Base-by-base conservation (phyloP, 2,888 invertebrate genomes). In the Rotaria macrura region DNA sequence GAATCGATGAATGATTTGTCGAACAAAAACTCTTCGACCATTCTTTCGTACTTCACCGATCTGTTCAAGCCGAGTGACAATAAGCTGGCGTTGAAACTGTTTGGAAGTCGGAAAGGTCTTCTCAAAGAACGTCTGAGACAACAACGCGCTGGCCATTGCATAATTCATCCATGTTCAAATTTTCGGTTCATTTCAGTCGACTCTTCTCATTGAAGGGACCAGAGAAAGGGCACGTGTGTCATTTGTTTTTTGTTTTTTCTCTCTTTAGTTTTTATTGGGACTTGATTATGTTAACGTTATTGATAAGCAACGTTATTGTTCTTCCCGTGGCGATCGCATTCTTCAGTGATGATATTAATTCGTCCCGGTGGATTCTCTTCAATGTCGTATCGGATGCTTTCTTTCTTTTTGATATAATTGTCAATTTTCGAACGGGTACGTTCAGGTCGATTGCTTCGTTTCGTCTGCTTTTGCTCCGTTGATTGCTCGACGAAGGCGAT, bases 341-440 rank as follows among this genome's bases (percentile, higher is more conserved):
- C 94, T 97, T 97, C 94, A 97, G 97, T 93, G 97, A 97, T 93
- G 97, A 97, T 93, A 94, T 97, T 92, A 49, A 83, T 43, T 96
- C 96, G 93, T 96, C 95, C 90, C 94, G 97, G 92, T 97, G 97
- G 97, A 97, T 97, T 93, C 96, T 96, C 93, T 98, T 98, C 93
- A 98, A 98, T 93, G 97, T 97, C 94, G 95, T 97, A 92, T 97
- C 97, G 90, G 97, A 98, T 94, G 97, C 97, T 91, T 97, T 98
- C 93, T 98, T 98, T 94, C 95, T 98, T 93, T 95, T 97, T 93
- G 97, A 98, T 93, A 97, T 98, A 93, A 95, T 97, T 93, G 97
- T 97, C 93, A 84, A 84, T 84, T 84, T 84, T 84, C 47, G 84
- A 29, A 84, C 84, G 52, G 84, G 84, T 84, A n/a, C n/a, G n/a